phyloP scores from a whole-genome alignment of 2,797 vertebrate species.

The Martes flavigula region DNA sequence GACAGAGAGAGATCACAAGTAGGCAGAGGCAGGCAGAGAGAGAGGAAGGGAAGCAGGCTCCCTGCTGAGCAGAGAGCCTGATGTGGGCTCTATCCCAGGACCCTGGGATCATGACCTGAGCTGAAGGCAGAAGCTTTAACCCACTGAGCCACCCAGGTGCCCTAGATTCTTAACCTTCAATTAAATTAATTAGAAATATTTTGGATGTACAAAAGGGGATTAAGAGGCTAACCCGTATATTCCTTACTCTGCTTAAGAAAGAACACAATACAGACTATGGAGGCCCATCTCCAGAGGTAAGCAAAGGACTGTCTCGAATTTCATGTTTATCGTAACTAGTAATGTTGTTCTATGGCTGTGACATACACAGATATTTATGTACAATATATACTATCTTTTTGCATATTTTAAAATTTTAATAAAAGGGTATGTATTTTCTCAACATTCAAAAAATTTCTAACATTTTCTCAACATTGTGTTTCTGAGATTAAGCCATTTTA shows the following conservation, averaged over 20 bases:
- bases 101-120: no score
- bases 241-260: background rate
- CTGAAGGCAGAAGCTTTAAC: no score
- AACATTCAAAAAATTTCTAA: background rate
- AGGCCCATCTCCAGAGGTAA: background rate
- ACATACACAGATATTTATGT: background rate
- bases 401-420: slow-evolving; percentile 18
- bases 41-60: no score
- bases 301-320: background rate
- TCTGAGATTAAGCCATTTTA: background rate
- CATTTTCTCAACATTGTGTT: background rate
- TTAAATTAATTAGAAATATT: slow-evolving; percentile 32
- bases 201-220: background rate
- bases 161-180: background rate
- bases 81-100: no score
- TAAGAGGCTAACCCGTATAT: background rate
- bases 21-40: no score
- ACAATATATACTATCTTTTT: background rate
- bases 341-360: background rate
- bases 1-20: no score
- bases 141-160: no score
- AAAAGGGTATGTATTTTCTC: background rate
- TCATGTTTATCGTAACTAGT: background rate
- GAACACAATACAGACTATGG: background rate
- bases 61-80: no score